Percentiles rank a stretch among this genome's conserved stretches.
Conservation (phyloP, 2,797 vertebrate species). For the Lagorchestes hirsutus region DNA sequence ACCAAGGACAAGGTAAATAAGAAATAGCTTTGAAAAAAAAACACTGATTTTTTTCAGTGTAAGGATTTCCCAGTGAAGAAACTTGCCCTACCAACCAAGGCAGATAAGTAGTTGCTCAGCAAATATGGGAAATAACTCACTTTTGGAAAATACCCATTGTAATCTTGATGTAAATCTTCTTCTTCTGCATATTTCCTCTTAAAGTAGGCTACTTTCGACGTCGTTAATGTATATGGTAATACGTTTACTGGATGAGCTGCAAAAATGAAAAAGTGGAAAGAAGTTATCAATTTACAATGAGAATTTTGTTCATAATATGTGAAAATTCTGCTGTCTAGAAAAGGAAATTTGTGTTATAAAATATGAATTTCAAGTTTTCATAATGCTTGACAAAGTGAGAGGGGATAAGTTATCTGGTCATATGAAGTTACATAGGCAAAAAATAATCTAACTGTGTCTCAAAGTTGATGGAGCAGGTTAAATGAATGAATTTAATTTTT, state of each 20-base stretch:
- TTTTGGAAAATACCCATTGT: slow-evolving; percentile 97
- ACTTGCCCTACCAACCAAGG: not conserved
- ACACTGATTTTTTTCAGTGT: not conserved
- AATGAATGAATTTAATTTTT: slow-evolving; percentile 15
- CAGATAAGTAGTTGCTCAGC: not conserved
- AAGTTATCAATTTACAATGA: not conserved
- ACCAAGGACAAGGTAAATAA: not conserved
- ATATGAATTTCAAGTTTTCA: not conserved
- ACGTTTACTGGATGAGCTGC: slow-evolving; percentile 85
- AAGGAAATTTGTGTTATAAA: slow-evolving; percentile 25
- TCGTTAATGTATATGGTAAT: slow-evolving; percentile 90
- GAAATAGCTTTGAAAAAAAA: not conserved
- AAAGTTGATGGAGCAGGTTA: not conserved
- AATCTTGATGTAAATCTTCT: slow-evolving; percentile 96
- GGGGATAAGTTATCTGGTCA: not conserved
- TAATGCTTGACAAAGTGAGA: not conserved
- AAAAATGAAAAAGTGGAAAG: slow-evolving; percentile 68
- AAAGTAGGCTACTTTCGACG: slow-evolving; percentile 99
- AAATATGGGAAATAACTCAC: slow-evolving; percentile 82
- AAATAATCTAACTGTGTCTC: not conserved
- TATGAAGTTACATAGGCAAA: not conserved
- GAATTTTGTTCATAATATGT: not conserved
- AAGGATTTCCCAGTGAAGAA: not conserved
- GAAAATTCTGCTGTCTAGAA: slow-evolving; percentile 12
- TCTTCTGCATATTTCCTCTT: slow-evolving; percentile 99